phyloP scores from a whole-genome alignment of 2,113 vertebrate genomes.

The Osmerus eperlanus region DNA sequence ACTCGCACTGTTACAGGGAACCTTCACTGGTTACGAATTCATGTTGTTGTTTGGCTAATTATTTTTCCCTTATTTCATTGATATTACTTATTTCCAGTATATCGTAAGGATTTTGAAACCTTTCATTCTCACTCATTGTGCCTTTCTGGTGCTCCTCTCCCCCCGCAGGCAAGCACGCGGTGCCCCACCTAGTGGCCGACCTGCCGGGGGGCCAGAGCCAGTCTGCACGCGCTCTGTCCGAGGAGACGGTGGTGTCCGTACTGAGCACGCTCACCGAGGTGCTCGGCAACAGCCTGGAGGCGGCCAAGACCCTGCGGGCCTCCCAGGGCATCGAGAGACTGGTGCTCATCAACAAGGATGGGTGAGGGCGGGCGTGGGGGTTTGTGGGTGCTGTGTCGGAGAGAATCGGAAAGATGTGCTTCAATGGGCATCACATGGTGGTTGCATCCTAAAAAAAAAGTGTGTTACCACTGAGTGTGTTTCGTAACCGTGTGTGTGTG shows the following conservation, averaged over 20 bases:
- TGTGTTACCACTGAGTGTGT: too few relatives aligned
- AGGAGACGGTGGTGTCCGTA: slow-evolving; percentile 89
- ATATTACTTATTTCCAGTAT: background rate
- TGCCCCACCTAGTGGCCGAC: slow-evolving; percentile 88
- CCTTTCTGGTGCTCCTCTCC: background rate
- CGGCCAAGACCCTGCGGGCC: slow-evolving; percentile 87
- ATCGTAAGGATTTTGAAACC: background rate
- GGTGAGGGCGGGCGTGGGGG: slow-evolving; percentile 62
- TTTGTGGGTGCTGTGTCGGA: background rate
- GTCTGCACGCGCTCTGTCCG: slow-evolving; percentile 77
- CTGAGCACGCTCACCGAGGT: slow-evolving; percentile 93
- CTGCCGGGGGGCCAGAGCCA: slow-evolving; percentile 85
- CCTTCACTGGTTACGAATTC: background rate
- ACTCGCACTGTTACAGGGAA: background rate
- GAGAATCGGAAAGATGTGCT: too few relatives aligned
- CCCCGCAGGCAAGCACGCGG: slow-evolving; percentile 69
- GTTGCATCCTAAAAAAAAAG: too few relatives aligned
- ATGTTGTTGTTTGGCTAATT: background rate
- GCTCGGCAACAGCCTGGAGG: slow-evolving; percentile 86
- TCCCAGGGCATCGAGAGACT: slow-evolving; percentile 93
- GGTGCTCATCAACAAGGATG: slow-evolving; percentile 93
- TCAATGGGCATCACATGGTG: too few relatives aligned
- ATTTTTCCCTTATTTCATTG: background rate
- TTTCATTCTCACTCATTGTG: background rate
- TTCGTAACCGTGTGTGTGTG: background rate